Evolutionary conservation across 2,888 invertebrate species (phyloP), one percentile per base, ranked within the genome.

Genomic region (Chrysopilus asiliformis): DNA sequence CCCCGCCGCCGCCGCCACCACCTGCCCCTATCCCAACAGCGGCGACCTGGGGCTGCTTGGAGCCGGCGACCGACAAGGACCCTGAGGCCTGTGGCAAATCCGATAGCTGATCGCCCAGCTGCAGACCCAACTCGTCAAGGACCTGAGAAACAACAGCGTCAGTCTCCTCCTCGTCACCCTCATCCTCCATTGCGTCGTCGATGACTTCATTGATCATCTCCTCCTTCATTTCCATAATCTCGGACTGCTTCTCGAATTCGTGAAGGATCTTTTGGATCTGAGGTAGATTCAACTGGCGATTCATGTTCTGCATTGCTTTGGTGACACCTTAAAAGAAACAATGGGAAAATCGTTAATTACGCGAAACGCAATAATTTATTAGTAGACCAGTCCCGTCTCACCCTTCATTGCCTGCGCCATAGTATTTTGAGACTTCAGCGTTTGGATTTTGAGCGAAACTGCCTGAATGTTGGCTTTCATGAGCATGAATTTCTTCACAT

Each of bases 181-280:
- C 97, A 45, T 87, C 97, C 51, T 90, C 97, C 84, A 99, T 93
- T 2, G 97, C 98, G 67, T 98, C 98, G 62, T 98, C 98, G 55
- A 99, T 97, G 32, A 93, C 95, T 64, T 98, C 98, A 58, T 90
- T 94, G 81, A 98, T 98, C 76, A 99, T 91, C 66, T 99, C 98
- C 62, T 99, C 97, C 60, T 98, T 98, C 97, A 99, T 99, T 58
- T 99, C 97, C 98, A 99, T 99, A 37, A 99, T 94, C 67, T 98
- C 97, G 0, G 93, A 90, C 60, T 98, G 97, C 57, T 95, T 97
- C 65, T 99, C 98, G 66, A 99, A 98, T 57, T 97, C 95, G 68
- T 87, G 79, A 48, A 87, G 71, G 47, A 99, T 98, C 58, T 87
- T 85, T 64, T 98, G 97, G 56, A 98, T 98, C 69, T 98, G 95